Conservation (phyloP, 1,140 invertebrate species). For the Zelostemma sp. region DNA sequence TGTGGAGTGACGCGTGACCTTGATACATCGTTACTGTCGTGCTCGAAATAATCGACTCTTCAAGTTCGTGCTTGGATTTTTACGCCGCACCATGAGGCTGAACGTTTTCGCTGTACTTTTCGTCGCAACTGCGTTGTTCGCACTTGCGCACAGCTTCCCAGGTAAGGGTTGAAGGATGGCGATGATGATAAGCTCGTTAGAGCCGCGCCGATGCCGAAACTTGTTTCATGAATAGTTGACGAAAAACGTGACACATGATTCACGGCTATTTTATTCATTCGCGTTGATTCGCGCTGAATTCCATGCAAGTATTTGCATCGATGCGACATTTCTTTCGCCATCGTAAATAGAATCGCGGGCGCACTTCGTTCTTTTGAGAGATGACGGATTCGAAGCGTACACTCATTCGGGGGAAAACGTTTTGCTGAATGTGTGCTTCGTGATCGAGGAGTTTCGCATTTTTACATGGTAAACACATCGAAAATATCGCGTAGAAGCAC, state of each 20-base stretch:
- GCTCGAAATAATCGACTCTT: slow-evolving; percentile 15
- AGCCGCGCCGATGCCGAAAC: not conserved
- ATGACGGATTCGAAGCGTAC: no score
- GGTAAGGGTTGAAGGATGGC: slow-evolving; percentile 46
- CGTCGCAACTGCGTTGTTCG: slow-evolving; percentile 44
- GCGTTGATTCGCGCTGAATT: no score
- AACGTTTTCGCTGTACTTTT: slow-evolving; percentile 23
- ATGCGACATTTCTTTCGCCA: no score
- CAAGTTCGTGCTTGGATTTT: not conserved
- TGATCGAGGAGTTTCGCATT: no score
- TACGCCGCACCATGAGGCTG: not conserved
- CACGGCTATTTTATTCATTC: not conserved
- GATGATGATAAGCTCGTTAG: not conserved
- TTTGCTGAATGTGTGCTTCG: no score
- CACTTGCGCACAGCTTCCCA: slow-evolving; percentile 48
- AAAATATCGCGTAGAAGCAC: no score
- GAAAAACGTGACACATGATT: not conserved
- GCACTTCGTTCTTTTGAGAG: no score
- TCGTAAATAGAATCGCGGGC: not conserved
- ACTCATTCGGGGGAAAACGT: no score
- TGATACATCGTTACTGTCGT: slow-evolving; percentile 34
- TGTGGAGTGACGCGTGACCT: slow-evolving; percentile 39
- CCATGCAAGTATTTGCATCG: no score
- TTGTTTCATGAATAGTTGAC: not conserved
- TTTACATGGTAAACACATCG: no score